Conservation (phyloP, 1,140 invertebrate genomes). For the Vollenhovia emeryi region DNA sequence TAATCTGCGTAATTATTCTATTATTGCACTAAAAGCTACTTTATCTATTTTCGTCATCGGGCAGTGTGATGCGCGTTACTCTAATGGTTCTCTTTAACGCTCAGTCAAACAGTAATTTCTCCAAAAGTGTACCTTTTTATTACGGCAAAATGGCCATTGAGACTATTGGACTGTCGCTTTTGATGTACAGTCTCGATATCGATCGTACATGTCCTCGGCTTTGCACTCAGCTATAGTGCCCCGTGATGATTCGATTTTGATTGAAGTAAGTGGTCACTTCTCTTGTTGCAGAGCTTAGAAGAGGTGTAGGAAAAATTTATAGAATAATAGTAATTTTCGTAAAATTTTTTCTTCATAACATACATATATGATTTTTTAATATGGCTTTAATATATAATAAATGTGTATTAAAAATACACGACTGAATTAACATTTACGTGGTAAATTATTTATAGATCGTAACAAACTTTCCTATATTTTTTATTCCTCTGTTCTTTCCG, state of each 20-base stretch:
- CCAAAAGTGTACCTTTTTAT: constrained; percentile 7
- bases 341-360: background rate
- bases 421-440: background rate
- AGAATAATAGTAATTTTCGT: constrained; percentile 1
- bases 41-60: background rate
- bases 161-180: constrained; percentile 20
- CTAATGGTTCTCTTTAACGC: background rate
- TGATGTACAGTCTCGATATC: constrained; percentile 38
- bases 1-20: background rate
- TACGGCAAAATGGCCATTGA: constrained; percentile 4
- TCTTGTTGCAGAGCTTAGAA: background rate
- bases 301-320: background rate
- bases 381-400: background rate
- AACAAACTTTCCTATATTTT: background rate
- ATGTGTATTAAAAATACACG: background rate
- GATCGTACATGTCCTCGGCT: too few relatives aligned
- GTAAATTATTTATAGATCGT: background rate
- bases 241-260: constrained; percentile 27
- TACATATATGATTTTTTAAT: background rate
- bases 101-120: constrained; percentile 19
- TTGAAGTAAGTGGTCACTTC: constrained; percentile 26
- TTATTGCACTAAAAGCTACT: background rate
- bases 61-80: background rate
- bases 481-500: background rate
- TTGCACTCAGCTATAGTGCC: constrained; percentile 25